Evolutionary conservation across 2,888 invertebrate species (phyloP), one percentile per base, ranked within the genome.

Genomic region (Dicycla oo): DNA sequence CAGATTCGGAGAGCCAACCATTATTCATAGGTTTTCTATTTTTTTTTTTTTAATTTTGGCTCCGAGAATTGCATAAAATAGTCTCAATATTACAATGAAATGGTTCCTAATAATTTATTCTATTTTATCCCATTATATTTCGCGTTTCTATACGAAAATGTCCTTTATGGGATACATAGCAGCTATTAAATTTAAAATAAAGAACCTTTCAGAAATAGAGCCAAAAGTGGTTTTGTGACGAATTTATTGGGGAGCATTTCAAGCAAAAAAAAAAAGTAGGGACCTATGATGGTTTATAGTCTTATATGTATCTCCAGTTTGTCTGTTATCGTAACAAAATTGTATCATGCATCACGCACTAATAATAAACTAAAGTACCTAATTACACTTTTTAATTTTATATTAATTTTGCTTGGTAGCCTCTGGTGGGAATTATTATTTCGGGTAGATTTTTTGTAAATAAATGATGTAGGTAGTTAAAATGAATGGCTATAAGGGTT

Each of bases 401-500:
- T 72, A 43, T 49, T 78, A 26, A 71, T 67, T 53, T 64, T 20
- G 49, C 26, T 40, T 57, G 38, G 38, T 47, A 54, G 65, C 62
- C 58, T 45, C 57, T 73, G 69, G 61, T 75, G 65, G 75, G 38
- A 57, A 53, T 43, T 61, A 20, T 61, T 61, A 68, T 67, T 51
- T 63, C 23, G 57, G 38, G n/a, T 66, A 62, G 51, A 23, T 67
- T 61, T 45, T 81, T 82, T 82, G 61, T 73, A 69, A 63, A 69
- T 68, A 69, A 58, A 65, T 58, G 26, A 23, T 69, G 38, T 69
- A 76, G 65, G 51, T 74, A 63, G 45, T 74, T 69, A 43, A 73
- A 77, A 83, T 67, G 71, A 78, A 77, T 79, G 86, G 81, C 77
- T 85, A 73, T 78, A 84, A 80, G 86, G 84, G 84, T 85, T 84